Evolutionary conservation across 2,797 vertebrate species (phyloP).

Genomic region (Fistularia tabacaria): DNA sequence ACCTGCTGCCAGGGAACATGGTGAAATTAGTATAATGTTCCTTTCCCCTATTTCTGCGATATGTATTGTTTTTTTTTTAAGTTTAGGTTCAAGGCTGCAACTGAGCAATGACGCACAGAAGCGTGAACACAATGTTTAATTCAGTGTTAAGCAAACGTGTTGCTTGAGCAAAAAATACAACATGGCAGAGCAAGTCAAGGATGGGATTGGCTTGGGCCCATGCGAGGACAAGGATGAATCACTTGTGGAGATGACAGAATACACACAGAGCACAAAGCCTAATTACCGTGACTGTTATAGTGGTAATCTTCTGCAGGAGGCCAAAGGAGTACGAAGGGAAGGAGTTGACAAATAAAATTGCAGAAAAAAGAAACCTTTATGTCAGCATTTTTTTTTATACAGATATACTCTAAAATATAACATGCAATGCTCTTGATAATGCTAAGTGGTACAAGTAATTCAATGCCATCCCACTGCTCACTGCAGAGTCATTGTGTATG

Average conservation of each 20-base stretch:
- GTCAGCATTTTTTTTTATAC: constrained; percentile 40
- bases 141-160: constrained; percentile 31
- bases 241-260: constrained; percentile 49
- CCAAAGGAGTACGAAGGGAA: constrained; percentile 58
- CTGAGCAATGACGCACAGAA: constrained; percentile 10
- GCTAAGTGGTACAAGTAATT: too few relatives aligned
- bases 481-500: too few relatives aligned
- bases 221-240: constrained; percentile 57
- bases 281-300: constrained; percentile 99
- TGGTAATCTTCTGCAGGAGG: constrained; percentile 95
- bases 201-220: constrained; percentile 38
- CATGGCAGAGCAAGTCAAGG: constrained; percentile 17
- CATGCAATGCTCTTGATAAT: too few relatives aligned
- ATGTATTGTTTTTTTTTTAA: not conserved
- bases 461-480: too few relatives aligned
- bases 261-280: constrained; percentile 69
- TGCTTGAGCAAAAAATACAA: constrained; percentile 12
- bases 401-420: constrained; percentile 1
- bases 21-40: too few relatives aligned
- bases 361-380: constrained; percentile 46
- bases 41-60: too few relatives aligned
- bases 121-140: constrained; percentile 12
- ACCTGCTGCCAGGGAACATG: too few relatives aligned
- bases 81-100: not conserved
- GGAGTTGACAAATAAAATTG: constrained; percentile 61